A percentile compares a stretch with the other conserved stretches of the same genome.
Evolutionary conservation across 2,888 invertebrate genomes (phyloP).

Genomic region (Hecatera dysodea): DNA sequence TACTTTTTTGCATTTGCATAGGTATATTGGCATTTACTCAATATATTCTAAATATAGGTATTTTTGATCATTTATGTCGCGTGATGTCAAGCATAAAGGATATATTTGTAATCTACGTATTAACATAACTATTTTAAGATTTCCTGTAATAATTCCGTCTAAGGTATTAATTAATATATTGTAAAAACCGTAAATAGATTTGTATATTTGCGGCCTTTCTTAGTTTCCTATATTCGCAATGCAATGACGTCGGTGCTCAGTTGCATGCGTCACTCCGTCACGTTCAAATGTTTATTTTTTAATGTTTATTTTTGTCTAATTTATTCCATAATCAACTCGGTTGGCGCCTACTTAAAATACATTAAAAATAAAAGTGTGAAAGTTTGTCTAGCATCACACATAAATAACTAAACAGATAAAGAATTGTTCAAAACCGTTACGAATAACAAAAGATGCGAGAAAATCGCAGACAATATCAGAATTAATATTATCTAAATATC

Average conservation of each 20-base stretch:
- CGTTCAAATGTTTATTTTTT: not conserved
- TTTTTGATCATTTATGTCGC: slow-evolving; percentile 19
- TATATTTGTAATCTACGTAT: not conserved
- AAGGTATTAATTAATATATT: not conserved
- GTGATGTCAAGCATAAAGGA: slow-evolving; percentile 8
- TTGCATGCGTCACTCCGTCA: slow-evolving; percentile 1
- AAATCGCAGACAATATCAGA: not conserved
- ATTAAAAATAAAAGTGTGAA: not conserved
- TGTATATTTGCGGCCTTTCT: not conserved
- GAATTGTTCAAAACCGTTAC: not conserved
- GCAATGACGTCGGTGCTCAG: not conserved
- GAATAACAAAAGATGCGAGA: not conserved
- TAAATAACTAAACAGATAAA: not conserved
- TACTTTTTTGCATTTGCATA: not conserved
- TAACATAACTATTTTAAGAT: slow-evolving; percentile 11
- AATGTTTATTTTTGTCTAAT: slow-evolving; percentile 5
- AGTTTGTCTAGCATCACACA: not conserved
- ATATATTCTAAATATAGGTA: too few species aligned
- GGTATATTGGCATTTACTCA: not conserved
- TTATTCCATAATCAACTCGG: not conserved
- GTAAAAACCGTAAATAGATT: not conserved
- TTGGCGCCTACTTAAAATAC: not conserved
- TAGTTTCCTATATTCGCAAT: slow-evolving; percentile 1
- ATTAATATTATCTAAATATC: not conserved
- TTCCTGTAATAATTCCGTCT: slow-evolving; percentile 6